Base-by-base conservation (phyloP, 2,888 invertebrate species). In the Ctena decussata region DNA sequence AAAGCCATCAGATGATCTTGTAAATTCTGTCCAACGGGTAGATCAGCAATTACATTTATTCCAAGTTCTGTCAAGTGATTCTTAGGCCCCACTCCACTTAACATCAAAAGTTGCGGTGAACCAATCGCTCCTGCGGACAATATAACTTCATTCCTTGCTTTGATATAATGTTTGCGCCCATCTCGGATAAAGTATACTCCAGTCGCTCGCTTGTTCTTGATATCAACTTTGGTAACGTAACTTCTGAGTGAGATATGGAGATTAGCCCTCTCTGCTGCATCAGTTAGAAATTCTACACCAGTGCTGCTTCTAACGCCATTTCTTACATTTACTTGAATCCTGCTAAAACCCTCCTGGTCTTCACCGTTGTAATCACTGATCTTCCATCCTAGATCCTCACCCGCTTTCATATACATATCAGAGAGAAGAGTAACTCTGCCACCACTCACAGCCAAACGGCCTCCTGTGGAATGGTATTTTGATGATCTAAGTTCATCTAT, bases 71-170 rank as follows among this genome's bases (percentile, higher is more conserved):
- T 87, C 21, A 95, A 91, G 27, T 95, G 93, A 30, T 92, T 89
- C 27, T 79, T 83, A 2, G 95, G 95, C 32, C 95, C 95, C 41
- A 95, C 90, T 15, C 95, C 95, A 73, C 94, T 94, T 35, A 94
- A 86, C 92, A 95, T 90, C 24, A 95, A 88, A 2, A 95, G 82
- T 44, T 94, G 93, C 6, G 95, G 94, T 1, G 95, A 93, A 73
- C 94, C 94, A 18, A 95, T 92, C 35, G 94, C 90, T 15, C 95
- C 95, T 8, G 94, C 95, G 41, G 93, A 93, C n/a, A 95, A 89
- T 35, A 94, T 92, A 37, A 95, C 92, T 84, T 93, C 92, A 80
- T 89, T 87, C 49, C 81, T 75, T 69, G 92, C 90, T 76, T 86
- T 76, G 15, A 92, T 91, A 18, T 39, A 69, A 21, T 83, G 75